Evolutionary conservation across 2,888 invertebrate species (phyloP), one percentile per base, ranked within the genome.

Genomic region (Euphydryas editha): DNA sequence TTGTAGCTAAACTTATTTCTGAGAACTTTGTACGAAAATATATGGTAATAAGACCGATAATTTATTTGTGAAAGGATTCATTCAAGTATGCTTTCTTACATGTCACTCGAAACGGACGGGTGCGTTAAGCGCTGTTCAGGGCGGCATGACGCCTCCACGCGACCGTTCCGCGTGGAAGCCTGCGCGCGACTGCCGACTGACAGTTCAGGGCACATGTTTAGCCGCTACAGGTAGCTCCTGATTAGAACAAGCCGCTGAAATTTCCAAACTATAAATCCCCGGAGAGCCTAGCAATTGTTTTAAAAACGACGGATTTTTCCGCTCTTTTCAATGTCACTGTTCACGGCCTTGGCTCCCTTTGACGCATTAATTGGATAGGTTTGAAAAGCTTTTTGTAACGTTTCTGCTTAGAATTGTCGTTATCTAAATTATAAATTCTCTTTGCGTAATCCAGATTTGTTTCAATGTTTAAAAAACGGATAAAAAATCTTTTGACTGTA

Each of bases 81-180:
- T 47, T 20, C 7, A 58, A 24, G 15, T 15, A 30, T 20, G 63
- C 46, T 71, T 67, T 62, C 61, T 65, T 71, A 71, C 71, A 64
- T 71, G 67, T 54, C 67, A 59, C 72, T 66, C 70, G 69, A 71
- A 68, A 67, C 74, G 72, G 54, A 36, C 54, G 54, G 73, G 71
- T 79, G 81, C 80, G 84, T 80, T 81, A 81, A 75, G 73, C 74
- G 74, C 79, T 70, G 80, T 76, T 78, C 74, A 81, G 75, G 81
- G 81, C 79, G 83, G 79, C 85, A 84, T 85, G 75, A 75, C 82
- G 80, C 68, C 68, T 57, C 73, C 77, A 81, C 87, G 82, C 89
- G 84, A 88, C 92, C 88, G 88, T 73, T 78, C 80, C 85, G 90
- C 89, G 84, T 87, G 87, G 81, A 85, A 83, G 92, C 85, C 91